These are phyloP conservation scores for Catostomus latipinnis DNA, from an alignment of 2,797 vertebrate genomes.

Conservation along the genomic window DNA sequence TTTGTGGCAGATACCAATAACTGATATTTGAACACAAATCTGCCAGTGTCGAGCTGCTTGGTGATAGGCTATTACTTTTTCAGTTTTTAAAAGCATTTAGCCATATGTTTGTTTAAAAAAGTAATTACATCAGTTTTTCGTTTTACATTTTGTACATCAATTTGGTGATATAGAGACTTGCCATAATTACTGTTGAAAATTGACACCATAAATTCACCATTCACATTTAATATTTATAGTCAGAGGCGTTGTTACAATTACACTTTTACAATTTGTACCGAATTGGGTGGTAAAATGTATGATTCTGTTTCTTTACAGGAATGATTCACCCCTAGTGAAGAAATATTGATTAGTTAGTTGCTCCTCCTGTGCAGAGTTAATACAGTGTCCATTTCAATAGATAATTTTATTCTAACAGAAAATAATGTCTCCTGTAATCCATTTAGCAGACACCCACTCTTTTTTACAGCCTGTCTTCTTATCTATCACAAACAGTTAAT, in stretches of 20 bases:
- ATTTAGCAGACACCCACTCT: not conserved
- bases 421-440: not conserved
- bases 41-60: too few species aligned
- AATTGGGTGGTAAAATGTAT: not conserved
- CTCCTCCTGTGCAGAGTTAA: constrained; percentile 5
- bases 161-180: not conserved
- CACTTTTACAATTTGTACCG: not conserved
- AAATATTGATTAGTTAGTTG: constrained; percentile 16
- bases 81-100: not conserved
- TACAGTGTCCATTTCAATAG: constrained; percentile 20
- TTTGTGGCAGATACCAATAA: not conserved
- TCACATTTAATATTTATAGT: too few species aligned
- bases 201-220: too few species aligned
- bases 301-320: constrained; percentile 2
- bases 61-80: not conserved
- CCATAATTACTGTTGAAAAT: too few species aligned
- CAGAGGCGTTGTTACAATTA: not conserved
- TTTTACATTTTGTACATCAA: too few species aligned
- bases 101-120: not conserved
- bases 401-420: constrained; percentile 33
- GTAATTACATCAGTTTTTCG: not conserved
- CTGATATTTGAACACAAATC: not conserved
- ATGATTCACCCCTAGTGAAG: constrained; percentile 6
- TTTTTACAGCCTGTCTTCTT: constrained; percentile 36
- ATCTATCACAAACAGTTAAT: constrained; percentile 31